These are phyloP conservation scores for Choloepus hoffmanni DNA, from an alignment of 2,113 vertebrate species.

Conservation along the genomic window DNA sequence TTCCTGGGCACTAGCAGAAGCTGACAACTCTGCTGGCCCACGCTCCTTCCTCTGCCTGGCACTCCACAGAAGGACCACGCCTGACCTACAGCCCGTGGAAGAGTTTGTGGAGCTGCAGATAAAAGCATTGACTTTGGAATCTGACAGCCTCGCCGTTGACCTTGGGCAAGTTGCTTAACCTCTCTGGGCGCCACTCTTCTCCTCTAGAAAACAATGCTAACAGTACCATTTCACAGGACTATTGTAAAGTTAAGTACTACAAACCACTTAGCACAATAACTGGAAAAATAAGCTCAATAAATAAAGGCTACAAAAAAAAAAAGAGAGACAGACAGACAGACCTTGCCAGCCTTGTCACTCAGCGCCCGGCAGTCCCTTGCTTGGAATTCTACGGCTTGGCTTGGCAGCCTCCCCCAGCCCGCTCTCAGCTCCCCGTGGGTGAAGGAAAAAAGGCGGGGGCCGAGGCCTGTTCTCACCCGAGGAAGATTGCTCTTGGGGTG, in stretches of 20 bases:
- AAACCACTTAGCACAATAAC: neutral
- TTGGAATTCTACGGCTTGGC: neutral
- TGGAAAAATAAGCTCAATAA: neutral
- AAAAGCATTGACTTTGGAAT: neutral
- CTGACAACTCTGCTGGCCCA: neutral
- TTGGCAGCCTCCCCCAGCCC: neutral
- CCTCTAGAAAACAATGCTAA: neutral
- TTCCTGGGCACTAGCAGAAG: neutral
- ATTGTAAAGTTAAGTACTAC: neutral
- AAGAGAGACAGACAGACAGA: neutral
- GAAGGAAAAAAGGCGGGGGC: neutral
- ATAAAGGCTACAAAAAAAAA: neutral
- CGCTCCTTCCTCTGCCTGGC: neutral
- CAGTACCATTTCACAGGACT: neutral
- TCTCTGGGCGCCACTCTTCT: neutral
- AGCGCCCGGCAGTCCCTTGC: neutral
- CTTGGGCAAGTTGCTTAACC: neutral
- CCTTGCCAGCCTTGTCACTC: neutral
- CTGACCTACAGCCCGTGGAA: neutral
- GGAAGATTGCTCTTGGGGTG: constrained; percentile 55
- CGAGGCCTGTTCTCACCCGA: constrained; percentile 37
- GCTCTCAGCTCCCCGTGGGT: neutral
- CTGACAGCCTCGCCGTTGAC: neutral
- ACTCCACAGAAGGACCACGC: neutral
- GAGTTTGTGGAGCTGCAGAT: neutral